Percentiles rank a stretch among this genome's conserved stretches.
phyloP scores from a whole-genome alignment of 2,797 vertebrate species.

The Sebastolobus alascanus region DNA sequence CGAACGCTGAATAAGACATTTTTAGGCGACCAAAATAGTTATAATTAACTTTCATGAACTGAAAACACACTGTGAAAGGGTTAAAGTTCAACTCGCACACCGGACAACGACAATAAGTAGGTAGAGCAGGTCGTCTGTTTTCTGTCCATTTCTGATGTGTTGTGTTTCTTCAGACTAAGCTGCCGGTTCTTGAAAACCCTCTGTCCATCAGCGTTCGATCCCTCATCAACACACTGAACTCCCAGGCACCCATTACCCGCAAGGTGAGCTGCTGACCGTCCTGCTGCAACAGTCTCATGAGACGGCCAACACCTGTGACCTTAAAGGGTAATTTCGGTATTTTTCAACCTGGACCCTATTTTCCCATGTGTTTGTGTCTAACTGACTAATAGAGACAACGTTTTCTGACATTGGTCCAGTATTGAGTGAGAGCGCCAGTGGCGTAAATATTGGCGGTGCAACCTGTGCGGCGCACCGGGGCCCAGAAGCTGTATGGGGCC shows the following conservation, averaged over 20 bases:
- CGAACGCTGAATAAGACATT: too few relatives aligned
- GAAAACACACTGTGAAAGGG: too few relatives aligned
- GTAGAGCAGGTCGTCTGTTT: too few relatives aligned
- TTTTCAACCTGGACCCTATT: too few relatives aligned
- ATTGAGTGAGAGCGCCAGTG: too few relatives aligned
- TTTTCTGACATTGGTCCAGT: too few relatives aligned
- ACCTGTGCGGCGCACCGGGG: fast-evolving
- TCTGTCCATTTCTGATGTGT: not conserved
- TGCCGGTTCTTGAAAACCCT: slow-evolving; percentile 80
- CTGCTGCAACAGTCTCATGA: not conserved
- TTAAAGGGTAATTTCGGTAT: fast-evolving
- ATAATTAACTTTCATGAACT: too few relatives aligned
- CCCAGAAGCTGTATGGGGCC: fast-evolving
- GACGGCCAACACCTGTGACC: not conserved
- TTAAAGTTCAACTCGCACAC: too few relatives aligned
- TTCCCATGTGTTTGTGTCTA: too few relatives aligned
- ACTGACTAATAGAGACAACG: too few relatives aligned
- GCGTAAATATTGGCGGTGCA: fast-evolving
- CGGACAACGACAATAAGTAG: too few relatives aligned
- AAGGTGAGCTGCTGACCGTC: slow-evolving; percentile 70
- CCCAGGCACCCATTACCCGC: slow-evolving; percentile 59
- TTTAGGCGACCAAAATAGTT: too few relatives aligned
- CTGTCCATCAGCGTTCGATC: slow-evolving; percentile 75
- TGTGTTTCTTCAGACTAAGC: slow-evolving; percentile 72
- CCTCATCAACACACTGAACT: slow-evolving; percentile 74